Percentiles rank a stretch among this genome's conserved stretches.
Conservation (phyloP, 2,113 vertebrate species). For the Hemiprocne comata region DNA sequence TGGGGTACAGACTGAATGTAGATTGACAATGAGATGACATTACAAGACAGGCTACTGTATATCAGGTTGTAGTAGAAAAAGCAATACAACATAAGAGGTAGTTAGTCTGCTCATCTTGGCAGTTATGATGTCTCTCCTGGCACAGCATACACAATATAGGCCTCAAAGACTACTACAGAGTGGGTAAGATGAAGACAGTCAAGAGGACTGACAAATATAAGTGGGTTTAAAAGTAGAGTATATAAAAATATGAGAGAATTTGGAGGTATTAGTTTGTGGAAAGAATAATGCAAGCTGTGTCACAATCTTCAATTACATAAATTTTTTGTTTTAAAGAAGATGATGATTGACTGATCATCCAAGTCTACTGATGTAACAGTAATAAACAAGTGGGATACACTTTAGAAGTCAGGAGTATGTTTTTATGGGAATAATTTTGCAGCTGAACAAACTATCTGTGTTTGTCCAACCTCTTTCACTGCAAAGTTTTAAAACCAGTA, state of each 20-base stretch:
- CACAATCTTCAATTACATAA: not conserved
- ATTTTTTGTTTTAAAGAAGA: not conserved
- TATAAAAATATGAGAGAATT: not conserved
- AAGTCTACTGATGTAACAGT: not conserved
- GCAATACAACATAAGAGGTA: not conserved
- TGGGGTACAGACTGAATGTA: not conserved
- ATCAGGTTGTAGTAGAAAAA: not conserved
- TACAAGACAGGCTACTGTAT: not conserved
- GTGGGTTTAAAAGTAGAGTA: not conserved
- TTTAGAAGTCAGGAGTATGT: not conserved
- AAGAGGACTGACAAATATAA: not conserved
- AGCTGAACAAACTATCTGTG: not conserved
- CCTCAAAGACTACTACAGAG: not conserved
- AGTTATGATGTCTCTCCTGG: not conserved
- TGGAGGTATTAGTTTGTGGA: not conserved
- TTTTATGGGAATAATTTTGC: not conserved
- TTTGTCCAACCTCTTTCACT: not conserved
- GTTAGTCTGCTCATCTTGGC: not conserved
- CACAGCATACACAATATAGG: not conserved
- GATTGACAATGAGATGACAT: not conserved
- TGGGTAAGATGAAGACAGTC: not conserved
- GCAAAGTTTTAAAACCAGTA: not conserved
- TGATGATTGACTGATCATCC: not conserved
- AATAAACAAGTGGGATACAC: not conserved
- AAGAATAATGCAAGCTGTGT: not conserved